A percentile compares a stretch with the other conserved stretches of the same genome.
Evolutionary conservation across 2,888 invertebrate genomes (phyloP).

Genomic region (Leptopilina myrica): DNA sequence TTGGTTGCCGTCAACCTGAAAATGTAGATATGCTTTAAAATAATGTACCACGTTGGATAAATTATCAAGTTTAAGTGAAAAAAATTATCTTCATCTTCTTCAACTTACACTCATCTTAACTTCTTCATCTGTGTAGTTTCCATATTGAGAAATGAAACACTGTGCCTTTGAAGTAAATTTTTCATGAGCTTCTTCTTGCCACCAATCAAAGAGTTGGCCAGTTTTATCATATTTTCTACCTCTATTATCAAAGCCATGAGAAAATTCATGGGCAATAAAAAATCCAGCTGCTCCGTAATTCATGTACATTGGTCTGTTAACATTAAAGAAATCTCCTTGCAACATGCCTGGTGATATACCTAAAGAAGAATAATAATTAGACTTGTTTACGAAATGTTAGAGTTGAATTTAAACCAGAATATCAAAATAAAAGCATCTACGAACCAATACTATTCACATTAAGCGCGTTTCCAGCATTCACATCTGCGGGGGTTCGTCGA

Average conservation of each 20-base stretch:
- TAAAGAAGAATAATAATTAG: slow-evolving; percentile 54
- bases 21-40: no score
- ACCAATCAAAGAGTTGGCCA: slow-evolving; percentile 95
- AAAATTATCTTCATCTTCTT: not conserved
- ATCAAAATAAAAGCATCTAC: no score
- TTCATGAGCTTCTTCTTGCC: slow-evolving; percentile 89
- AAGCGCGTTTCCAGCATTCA: no score
- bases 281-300: slow-evolving; percentile 94
- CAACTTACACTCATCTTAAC: not conserved
- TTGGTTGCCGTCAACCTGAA: slow-evolving; percentile 91
- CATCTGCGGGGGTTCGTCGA: no score
- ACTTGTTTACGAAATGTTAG: not conserved
- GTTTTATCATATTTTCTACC: slow-evolving; percentile 94
- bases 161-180: slow-evolving; percentile 79
- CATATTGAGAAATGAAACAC: not conserved
- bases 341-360: slow-evolving; percentile 96
- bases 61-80: no score
- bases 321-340: slow-evolving; percentile 93
- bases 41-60: no score
- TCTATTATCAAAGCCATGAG: slow-evolving; percentile 91
- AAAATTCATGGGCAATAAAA: slow-evolving; percentile 94
- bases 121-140: not conserved
- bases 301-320: slow-evolving; percentile 92
- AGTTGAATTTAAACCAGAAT: not conserved
- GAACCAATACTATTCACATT: no score